Evolutionary conservation across 1,140 invertebrate genomes (phyloP).

Genomic region (Contarinia nasturtii): DNA sequence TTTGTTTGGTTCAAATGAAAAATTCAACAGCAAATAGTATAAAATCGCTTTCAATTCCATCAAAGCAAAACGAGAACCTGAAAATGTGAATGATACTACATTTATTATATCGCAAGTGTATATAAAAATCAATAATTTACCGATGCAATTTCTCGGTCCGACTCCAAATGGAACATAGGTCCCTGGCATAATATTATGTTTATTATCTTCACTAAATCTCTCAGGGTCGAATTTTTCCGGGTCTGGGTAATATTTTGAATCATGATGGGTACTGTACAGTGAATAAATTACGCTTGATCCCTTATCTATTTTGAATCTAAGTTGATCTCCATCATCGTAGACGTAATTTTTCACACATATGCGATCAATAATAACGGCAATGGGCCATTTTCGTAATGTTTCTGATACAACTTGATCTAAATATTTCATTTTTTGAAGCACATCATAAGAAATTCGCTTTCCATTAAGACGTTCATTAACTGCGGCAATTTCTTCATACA

Average conservation of each 20-base stretch:
- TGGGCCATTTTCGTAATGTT: conserved; percentile 33
- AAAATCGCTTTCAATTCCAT: conserved; percentile 32
- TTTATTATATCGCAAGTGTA: too few relatives aligned
- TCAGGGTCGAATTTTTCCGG: conserved; percentile 32
- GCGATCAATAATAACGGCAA: conserved; percentile 25
- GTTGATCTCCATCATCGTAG: conserved; percentile 8
- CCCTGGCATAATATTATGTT: conserved; percentile 11
- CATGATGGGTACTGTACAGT: conserved; percentile 22
- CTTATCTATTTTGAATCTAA: conserved; percentile 6
- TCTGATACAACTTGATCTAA: conserved; percentile 26
- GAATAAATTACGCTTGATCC: conserved; percentile 21
- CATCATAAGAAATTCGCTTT: conserved; percentile 14
- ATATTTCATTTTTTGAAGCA: conserved; percentile 20
- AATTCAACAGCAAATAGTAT: conserved; percentile 12
- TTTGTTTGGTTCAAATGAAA: conserved; percentile 1
- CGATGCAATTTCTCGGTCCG: conserved; percentile 28
- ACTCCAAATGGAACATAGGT: conserved; percentile 23
- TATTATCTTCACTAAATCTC: conserved; percentile 28
- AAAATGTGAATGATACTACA: too few relatives aligned
- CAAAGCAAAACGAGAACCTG: conserved; percentile 30
- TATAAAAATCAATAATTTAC: too few relatives aligned
- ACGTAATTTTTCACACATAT: conserved; percentile 17
- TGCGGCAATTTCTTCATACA: conserved; percentile 17
- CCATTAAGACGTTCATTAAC: conserved; percentile 6
- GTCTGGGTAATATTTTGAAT: conserved; percentile 29